Conservation (phyloP, 2,797 vertebrate genomes). For the Sebastes taczanowskii region DNA sequence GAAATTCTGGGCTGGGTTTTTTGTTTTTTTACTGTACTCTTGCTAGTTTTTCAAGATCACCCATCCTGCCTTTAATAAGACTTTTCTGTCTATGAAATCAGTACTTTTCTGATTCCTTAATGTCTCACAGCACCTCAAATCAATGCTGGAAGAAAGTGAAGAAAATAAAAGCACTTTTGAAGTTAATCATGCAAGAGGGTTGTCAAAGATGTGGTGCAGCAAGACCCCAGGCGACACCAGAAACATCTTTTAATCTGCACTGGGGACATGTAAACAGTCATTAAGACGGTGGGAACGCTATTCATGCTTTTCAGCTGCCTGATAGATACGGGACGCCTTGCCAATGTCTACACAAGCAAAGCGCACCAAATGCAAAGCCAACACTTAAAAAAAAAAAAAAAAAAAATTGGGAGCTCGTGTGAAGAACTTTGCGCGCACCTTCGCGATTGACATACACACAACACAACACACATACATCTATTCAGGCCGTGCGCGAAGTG, state of each 20-base stretch:
- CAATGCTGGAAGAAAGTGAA: background rate
- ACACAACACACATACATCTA: conserved; percentile 64
- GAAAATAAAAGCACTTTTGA: conserved; percentile 48
- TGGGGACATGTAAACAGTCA: conserved; percentile 75
- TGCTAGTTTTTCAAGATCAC: background rate
- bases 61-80: background rate
- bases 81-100: background rate
- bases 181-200: conserved; percentile 58
- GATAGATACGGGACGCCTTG: conserved; percentile 55
- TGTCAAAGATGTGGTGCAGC: conserved; percentile 62
- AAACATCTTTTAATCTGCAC: conserved; percentile 72
- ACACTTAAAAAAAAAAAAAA: conserved; percentile 48
- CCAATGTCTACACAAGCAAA: conserved; percentile 69
- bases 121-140: conserved; percentile 22
- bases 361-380: conserved; percentile 52
- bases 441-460: conserved; percentile 61
- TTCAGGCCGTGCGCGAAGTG: conserved; percentile 58
- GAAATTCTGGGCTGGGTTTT: background rate
- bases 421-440: conserved; percentile 60
- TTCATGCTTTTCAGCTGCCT: conserved; percentile 70
- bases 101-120: conserved; percentile 31
- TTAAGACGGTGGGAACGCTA: conserved; percentile 70
- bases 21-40: background rate
- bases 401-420: conserved; percentile 41
- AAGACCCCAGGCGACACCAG: conserved; percentile 64